A percentile compares a stretch with the other conserved stretches of the same genome.
phyloP scores from a whole-genome alignment of 1,140 invertebrate genomes.

The Tyrophagus putrescentiae region DNA sequence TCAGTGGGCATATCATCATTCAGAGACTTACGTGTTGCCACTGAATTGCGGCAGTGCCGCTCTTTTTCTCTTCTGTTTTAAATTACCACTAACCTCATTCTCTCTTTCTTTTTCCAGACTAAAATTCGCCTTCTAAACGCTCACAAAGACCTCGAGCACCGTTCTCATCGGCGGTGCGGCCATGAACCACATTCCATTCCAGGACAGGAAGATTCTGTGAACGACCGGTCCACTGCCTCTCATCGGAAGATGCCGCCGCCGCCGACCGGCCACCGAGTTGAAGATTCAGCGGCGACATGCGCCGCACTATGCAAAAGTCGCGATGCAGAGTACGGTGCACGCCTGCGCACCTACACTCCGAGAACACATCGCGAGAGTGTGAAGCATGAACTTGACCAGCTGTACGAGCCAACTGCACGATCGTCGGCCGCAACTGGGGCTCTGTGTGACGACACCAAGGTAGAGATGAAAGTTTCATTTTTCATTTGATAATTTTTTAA shows the following conservation, averaged over 20 bases:
- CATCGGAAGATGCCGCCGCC: constrained; percentile 6
- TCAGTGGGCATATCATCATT: too few relatives aligned
- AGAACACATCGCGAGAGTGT: constrained; percentile 30
- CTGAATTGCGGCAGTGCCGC: too few relatives aligned
- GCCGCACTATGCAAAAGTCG: constrained; percentile 28
- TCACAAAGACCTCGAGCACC: constrained; percentile 11
- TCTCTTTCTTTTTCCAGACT: not conserved
- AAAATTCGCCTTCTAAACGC: constrained; percentile 17
- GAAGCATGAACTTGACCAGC: constrained; percentile 29
- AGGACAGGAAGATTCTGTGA: too few relatives aligned
- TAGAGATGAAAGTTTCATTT: not conserved
- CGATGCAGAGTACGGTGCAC: constrained; percentile 27
- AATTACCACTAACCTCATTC: too few relatives aligned
- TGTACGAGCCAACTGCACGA: constrained; percentile 30
- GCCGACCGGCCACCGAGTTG: constrained; percentile 20
- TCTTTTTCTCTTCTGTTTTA: too few relatives aligned
- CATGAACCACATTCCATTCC: not conserved
- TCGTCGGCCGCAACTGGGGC: constrained; percentile 30
- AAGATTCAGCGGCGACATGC: constrained; percentile 30
- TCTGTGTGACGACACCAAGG: constrained; percentile 29
- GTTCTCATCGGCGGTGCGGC: constrained; percentile 4
- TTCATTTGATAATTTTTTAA: not conserved
- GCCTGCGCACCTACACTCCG: constrained; percentile 27
- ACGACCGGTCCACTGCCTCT: not conserved
- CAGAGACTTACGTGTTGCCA: too few relatives aligned